Evolutionary conservation across 2,113 vertebrate species (phyloP), one percentile per base, ranked within the genome.

Genomic region (Misgurnus anguillicaudatus): DNA sequence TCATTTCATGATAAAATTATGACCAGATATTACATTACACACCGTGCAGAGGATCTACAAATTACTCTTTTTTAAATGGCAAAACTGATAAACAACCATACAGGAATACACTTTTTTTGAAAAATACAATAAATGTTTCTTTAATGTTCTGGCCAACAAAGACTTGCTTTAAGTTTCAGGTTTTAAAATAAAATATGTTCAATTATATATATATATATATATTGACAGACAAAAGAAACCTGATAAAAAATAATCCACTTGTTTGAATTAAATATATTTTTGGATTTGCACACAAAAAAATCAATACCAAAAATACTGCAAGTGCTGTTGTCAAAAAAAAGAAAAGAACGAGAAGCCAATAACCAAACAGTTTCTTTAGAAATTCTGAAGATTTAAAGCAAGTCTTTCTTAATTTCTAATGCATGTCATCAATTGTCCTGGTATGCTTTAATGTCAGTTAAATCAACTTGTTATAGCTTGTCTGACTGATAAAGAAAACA

Each of bases 321-420:
- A 55, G 14, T 17, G 51, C 16, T 55, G 51, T n/a, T 17, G 51
- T 55, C 2, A 55, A n/a, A 55, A n/a, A 42, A 39, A 19, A 41
- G 39, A 75, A 88, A 70, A 67, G 36, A 9, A 51, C 41, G 24
- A 13, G 47, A 81, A 73, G 42, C 10, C 65, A 45, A 24, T 24
- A 4, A 61, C n/a, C 21, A 77, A 19, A 57, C 19, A 17, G 14
- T 42, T 58, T n/a, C 9, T 36, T 41, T 41, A 0, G 39, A 57
- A 71, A 24, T 4, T 53, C 87, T 89, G 91, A 89, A 93, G 87
- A 92, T 91, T 91, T 91, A 90, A 93, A 94, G 93, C 92, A 94
- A 94, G 91, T 93, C 91, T 88, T 93, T 74, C 61, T 85, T n/a
- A n/a, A 82, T 66, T 71, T 51, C 10, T 51, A 55, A 80, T 71